phyloP scores from a whole-genome alignment of 2,888 invertebrate genomes.

The Bembecia ichneumoniformis region DNA sequence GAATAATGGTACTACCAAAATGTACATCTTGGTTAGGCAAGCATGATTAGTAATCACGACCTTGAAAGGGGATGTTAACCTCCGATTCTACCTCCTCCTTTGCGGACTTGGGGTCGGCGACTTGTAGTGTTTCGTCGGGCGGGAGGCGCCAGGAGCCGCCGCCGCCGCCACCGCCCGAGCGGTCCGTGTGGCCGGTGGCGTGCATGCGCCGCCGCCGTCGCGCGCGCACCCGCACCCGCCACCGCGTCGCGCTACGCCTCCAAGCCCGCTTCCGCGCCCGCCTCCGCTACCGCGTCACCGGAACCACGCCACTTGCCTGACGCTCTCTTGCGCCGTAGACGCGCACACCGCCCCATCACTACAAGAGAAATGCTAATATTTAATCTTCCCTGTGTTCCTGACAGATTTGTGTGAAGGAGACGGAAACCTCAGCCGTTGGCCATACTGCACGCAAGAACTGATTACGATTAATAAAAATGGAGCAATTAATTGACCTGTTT shows the following conservation, averaged over 20 bases:
- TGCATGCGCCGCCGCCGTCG: slow-evolving; percentile 81
- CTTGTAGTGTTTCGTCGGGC: slow-evolving; percentile 92
- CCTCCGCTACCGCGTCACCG: slow-evolving; percentile 13
- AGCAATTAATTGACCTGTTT: too few relatives aligned
- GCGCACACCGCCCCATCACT: slow-evolving; percentile 44
- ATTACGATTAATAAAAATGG: too few relatives aligned
- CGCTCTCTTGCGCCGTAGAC: slow-evolving; percentile 25
- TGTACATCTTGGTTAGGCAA: background rate
- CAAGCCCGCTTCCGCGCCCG: slow-evolving; percentile 29
- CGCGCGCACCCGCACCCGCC: slow-evolving; percentile 74
- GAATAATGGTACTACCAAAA: background rate
- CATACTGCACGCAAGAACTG: too few relatives aligned
- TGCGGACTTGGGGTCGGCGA: slow-evolving; percentile 86
- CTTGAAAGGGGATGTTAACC: background rate
- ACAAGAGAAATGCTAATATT: slow-evolving; percentile 5
- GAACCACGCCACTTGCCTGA: slow-evolving; percentile 28
- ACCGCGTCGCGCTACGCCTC: slow-evolving; percentile 66
- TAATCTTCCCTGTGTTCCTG: too few relatives aligned
- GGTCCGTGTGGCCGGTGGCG: slow-evolving; percentile 90
- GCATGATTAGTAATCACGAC: background rate
- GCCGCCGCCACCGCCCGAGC: slow-evolving; percentile 78
- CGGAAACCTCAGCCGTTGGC: too few relatives aligned
- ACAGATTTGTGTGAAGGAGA: too few relatives aligned
- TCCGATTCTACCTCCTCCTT: slow-evolving; percentile 75
- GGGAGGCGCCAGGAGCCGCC: slow-evolving; percentile 89